phyloP scores from a whole-genome alignment of 2,113 vertebrate genomes.

The Lipophrys pholis region DNA sequence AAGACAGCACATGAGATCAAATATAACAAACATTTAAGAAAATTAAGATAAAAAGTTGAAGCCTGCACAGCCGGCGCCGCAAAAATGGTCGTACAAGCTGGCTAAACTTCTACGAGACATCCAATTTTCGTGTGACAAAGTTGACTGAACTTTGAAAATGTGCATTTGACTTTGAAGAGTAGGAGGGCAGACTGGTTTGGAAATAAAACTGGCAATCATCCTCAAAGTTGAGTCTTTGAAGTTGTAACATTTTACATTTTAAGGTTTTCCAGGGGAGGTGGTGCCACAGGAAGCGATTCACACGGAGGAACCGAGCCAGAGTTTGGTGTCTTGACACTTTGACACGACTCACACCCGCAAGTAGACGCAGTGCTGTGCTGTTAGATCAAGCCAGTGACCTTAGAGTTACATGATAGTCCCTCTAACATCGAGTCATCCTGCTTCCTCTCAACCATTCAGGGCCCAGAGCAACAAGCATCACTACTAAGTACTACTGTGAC shows the following conservation, averaged over 20 bases:
- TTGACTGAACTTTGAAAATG: conserved; percentile 37
- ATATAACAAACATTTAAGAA: too few species aligned
- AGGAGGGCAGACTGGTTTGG: conserved; percentile 30
- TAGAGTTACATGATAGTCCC: conserved; percentile 52
- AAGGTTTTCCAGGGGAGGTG: conserved; percentile 7
- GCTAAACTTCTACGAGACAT: neutral
- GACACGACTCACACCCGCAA: conserved; percentile 38
- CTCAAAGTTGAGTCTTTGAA: conserved; percentile 35
- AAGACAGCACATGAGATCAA: too few species aligned
- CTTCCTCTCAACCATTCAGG: conserved; percentile 41
- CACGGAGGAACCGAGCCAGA: conserved; percentile 5
- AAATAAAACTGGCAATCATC: conserved; percentile 58
- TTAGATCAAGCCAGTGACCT: conserved; percentile 50
- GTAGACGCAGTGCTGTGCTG: conserved; percentile 28
- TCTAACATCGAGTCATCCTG: conserved; percentile 38
- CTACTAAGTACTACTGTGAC: conserved; percentile 63
- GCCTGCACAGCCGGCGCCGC: neutral
- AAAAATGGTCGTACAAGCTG: too few species aligned
- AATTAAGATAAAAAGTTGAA: neutral
- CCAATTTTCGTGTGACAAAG: conserved; percentile 24
- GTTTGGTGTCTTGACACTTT: conserved; percentile 43
- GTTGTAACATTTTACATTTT: conserved; percentile 33
- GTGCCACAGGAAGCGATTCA: conserved; percentile 27
- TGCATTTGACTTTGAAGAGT: conserved; percentile 45
- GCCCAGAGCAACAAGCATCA: conserved; percentile 61